A percentile compares a stretch with the other conserved stretches of the same genome.
Evolutionary conservation across 64 coral and sea anemone species (phyloP).

Genomic region (Actinia tenebrosa): DNA sequence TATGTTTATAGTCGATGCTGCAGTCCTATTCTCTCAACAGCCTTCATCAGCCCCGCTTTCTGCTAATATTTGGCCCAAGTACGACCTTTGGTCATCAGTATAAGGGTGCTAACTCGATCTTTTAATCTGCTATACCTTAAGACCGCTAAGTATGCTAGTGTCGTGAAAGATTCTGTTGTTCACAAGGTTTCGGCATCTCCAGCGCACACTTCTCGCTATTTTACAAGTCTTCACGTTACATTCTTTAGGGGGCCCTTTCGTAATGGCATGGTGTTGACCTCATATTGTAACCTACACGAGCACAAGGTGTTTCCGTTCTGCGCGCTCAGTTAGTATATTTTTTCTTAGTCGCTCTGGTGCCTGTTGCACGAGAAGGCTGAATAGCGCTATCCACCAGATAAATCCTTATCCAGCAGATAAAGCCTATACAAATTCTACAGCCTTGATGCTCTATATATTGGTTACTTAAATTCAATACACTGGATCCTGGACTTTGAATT

Average conservation of each 20-base stretch:
- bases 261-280: not conserved
- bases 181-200: not conserved
- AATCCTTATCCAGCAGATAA: too few relatives aligned
- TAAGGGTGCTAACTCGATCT: constrained; percentile 19
- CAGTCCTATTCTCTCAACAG: not conserved
- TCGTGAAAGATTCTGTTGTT: constrained; percentile 3
- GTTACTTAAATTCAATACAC: too few relatives aligned
- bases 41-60: not conserved
- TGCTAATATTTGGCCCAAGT: not conserved
- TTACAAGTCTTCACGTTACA: not conserved
- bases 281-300: not conserved
- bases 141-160: not conserved
- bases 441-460: too few relatives aligned
- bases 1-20: not conserved
- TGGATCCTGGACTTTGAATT: too few relatives aligned
- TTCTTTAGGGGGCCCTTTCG: not conserved
- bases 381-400: too few relatives aligned
- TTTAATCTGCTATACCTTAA: not conserved
- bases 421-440: too few relatives aligned
- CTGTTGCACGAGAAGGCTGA: too few relatives aligned
- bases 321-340: not conserved
- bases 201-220: not conserved
- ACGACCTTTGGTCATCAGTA: not conserved
- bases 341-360: not conserved
- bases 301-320: not conserved